Evolutionary conservation across 2,797 vertebrate genomes (phyloP).

Genomic region (Melanotaenia nigrans): DNA sequence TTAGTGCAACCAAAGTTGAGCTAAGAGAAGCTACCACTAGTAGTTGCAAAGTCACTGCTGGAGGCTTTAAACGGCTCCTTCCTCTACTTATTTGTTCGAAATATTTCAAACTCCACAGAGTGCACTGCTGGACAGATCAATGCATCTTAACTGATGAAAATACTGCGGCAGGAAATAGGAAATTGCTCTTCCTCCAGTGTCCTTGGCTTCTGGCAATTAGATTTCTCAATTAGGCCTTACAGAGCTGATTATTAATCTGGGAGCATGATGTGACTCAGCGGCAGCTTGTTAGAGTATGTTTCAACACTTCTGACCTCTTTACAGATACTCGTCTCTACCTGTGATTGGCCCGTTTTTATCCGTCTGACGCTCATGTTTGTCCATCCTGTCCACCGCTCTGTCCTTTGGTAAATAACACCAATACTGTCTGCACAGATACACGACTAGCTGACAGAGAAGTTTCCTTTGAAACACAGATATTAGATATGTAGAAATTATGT

Average conservation of each 20-base stretch:
- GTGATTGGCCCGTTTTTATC: slow-evolving; percentile 12
- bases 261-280: slow-evolving; percentile 53
- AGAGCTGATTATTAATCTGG: slow-evolving; percentile 63
- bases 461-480: neutral
- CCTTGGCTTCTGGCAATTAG: slow-evolving; percentile 60
- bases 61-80: slow-evolving; percentile 2
- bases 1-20: neutral
- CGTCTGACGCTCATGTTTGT: slow-evolving; percentile 10
- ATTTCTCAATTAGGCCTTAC: slow-evolving; percentile 65
- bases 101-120: slow-evolving; percentile 27
- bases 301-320: slow-evolving; percentile 25
- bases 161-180: slow-evolving; percentile 49
- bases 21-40: slow-evolving; percentile 3
- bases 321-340: slow-evolving; percentile 21
- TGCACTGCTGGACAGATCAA: slow-evolving; percentile 33
- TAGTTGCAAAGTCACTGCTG: slow-evolving; percentile 22
- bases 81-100: slow-evolving; percentile 17
- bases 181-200: slow-evolving; percentile 56
- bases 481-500: too few relatives aligned
- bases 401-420: slow-evolving; percentile 10
- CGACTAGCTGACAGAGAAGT: neutral
- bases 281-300: slow-evolving; percentile 37
- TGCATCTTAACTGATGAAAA: slow-evolving; percentile 47
- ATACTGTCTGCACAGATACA: neutral
- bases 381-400: slow-evolving; percentile 18